Evolutionary conservation across 2,113 vertebrate species (phyloP).

Genomic region (Peromyscus leucopus): DNA sequence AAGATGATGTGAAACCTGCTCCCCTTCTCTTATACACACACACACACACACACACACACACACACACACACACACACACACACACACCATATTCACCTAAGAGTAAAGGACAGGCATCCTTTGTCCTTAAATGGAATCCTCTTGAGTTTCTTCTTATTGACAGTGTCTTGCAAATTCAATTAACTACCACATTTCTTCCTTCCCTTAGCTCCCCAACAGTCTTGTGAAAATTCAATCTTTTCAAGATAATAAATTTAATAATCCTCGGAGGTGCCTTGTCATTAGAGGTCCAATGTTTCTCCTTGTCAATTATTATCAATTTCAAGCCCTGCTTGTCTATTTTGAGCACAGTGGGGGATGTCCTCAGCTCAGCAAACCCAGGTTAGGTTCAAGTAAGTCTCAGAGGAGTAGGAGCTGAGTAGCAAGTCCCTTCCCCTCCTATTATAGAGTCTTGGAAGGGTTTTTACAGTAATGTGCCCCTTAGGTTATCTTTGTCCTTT

Average conservation of each 20-base stretch:
- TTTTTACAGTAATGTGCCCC: conserved; percentile 64
- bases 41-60: neutral
- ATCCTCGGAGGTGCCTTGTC: conserved; percentile 64
- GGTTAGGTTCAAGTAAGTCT: conserved; percentile 71
- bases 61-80: neutral
- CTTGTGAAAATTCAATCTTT: conserved; percentile 69
- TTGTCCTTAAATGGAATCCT: conserved; percentile 47
- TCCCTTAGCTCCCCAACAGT: neutral
- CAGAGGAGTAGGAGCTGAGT: conserved; percentile 60
- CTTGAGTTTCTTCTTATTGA: conserved; percentile 51
- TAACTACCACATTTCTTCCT: conserved; percentile 48
- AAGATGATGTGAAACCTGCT: neutral
- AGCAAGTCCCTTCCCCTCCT: conserved; percentile 75
- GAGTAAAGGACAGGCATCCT: neutral
- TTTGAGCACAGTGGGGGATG: conserved; percentile 70
- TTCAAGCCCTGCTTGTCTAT: conserved; percentile 71
- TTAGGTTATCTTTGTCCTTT: conserved; percentile 62
- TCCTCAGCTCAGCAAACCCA: conserved; percentile 65
- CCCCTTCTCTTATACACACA: neutral
- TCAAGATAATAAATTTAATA: conserved; percentile 70
- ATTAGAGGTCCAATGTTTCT: conserved; percentile 69
- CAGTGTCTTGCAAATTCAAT: conserved; percentile 65
- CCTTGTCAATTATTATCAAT: conserved; percentile 73
- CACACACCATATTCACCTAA: neutral
- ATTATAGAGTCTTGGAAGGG: conserved; percentile 75